These are phyloP conservation scores for Drosophila busckii DNA, from an alignment of 1,140 invertebrate species.

Conservation along the genomic window DNA sequence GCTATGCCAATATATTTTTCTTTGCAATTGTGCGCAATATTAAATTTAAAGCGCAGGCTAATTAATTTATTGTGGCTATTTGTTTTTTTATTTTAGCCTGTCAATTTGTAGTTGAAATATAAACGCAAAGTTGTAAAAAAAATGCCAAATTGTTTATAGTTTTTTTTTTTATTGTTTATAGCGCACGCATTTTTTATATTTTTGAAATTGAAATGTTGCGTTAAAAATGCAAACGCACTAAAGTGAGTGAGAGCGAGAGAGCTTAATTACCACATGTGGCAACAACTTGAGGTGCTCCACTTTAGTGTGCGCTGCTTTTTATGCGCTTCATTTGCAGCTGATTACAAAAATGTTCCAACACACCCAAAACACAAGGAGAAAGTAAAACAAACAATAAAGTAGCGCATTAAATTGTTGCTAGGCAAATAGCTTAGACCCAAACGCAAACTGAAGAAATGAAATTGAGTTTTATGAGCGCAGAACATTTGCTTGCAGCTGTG, in stretches of 20 bases:
- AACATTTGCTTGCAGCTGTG: too few relatives aligned
- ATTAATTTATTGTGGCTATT: too few relatives aligned
- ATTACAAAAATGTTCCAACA: constrained; percentile 68
- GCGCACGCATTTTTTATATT: constrained; percentile 9
- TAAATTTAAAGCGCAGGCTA: too few relatives aligned
- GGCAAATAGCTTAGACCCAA: too few relatives aligned
- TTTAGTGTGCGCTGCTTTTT: constrained; percentile 20
- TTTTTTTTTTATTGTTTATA: constrained; percentile 1
- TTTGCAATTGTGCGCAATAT: too few relatives aligned
- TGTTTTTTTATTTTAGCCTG: constrained; percentile 17
- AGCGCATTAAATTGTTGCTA: constrained; percentile 49
- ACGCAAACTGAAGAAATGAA: constrained; percentile 23
- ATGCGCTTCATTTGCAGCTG: constrained; percentile 28
- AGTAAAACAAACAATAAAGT: constrained; percentile 49
- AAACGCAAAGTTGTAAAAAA: too few relatives aligned
- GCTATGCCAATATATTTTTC: too few relatives aligned
- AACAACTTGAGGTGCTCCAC: constrained; percentile 50
- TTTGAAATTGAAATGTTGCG: constrained; percentile 22
- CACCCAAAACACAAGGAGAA: constrained; percentile 22
- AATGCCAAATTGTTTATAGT: too few relatives aligned
- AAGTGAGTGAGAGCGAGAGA: not conserved
- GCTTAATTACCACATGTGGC: constrained; percentile 32
- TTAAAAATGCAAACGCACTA: not conserved
- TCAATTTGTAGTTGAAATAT: too few relatives aligned
- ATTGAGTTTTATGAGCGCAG: constrained; percentile 49